These are phyloP conservation scores for Pseudomyrmex pallidus DNA, from an alignment of 1,140 invertebrate species.

Conservation along the genomic window DNA sequence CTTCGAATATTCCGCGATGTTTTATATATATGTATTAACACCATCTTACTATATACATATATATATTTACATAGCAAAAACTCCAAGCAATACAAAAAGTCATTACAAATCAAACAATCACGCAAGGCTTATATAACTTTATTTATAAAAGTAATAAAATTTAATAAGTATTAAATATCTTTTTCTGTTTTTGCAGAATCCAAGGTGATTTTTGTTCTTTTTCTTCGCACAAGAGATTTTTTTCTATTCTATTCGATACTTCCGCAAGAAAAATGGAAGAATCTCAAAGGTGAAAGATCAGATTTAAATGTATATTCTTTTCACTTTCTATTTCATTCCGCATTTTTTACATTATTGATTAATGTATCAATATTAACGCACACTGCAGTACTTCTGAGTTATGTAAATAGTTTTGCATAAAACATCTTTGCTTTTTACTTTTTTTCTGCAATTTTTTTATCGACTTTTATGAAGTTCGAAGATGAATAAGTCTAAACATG, in stretches of 20 bases:
- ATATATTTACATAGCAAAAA: too few relatives aligned
- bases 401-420: background rate
- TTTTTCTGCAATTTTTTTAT: too few relatives aligned
- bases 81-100: background rate
- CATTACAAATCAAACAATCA: background rate
- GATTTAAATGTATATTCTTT: slow-evolving; percentile 15
- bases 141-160: background rate
- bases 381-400: background rate
- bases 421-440: background rate
- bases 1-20: slow-evolving; percentile 11
- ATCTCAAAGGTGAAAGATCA: slow-evolving; percentile 70
- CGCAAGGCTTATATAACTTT: background rate
- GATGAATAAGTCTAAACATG: too few relatives aligned
- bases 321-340: background rate
- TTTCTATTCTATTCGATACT: slow-evolving; percentile 3
- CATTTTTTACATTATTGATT: background rate
- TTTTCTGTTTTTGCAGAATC: slow-evolving; percentile 66
- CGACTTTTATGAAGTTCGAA: too few relatives aligned
- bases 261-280: slow-evolving; percentile 73
- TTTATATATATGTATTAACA: slow-evolving; percentile 3
- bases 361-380: background rate
- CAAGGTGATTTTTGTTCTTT: slow-evolving; percentile 72
- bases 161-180: slow-evolving; percentile 27
- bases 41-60: background rate
- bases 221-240: slow-evolving; percentile 14